phyloP scores from a whole-genome alignment of 2,888 invertebrate species.

The Strigamia maritima region DNA sequence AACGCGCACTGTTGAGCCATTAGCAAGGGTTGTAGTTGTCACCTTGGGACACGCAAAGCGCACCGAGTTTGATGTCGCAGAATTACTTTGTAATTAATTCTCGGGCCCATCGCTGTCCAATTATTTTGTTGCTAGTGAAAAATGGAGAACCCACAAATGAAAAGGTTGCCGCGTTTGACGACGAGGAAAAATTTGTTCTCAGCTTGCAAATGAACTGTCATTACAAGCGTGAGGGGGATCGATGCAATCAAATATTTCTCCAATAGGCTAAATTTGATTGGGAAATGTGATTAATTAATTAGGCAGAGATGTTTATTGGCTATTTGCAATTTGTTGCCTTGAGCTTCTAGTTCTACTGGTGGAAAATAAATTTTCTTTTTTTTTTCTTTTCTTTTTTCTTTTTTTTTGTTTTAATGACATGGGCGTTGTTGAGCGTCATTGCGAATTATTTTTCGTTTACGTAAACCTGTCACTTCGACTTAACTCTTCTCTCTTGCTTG shows the following conservation, averaged over 20 bases:
- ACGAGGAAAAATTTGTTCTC: not conserved
- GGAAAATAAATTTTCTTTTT: not conserved
- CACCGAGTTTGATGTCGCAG: constrained; percentile 30
- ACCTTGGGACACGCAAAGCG: constrained; percentile 33
- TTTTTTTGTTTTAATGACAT: not conserved
- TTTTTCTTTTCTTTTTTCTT: not conserved
- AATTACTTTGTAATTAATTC: constrained; percentile 37
- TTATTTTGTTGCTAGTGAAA: constrained; percentile 34
- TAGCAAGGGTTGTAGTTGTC: constrained; percentile 36
- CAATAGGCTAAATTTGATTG: not conserved
- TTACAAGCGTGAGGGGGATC: not conserved
- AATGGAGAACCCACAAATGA: constrained; percentile 33
- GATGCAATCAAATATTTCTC: constrained; percentile 24
- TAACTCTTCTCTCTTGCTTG: constrained; percentile 23
- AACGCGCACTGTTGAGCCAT: constrained; percentile 31
- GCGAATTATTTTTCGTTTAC: constrained; percentile 12
- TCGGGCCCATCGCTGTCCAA: constrained; percentile 35
- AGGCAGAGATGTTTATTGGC: not conserved
- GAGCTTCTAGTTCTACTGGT: not conserved
- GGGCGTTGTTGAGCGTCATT: constrained; percentile 20
- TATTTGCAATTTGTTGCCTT: not conserved
- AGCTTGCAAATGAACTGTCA: not conserved
- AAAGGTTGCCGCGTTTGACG: constrained; percentile 15
- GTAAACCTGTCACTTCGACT: constrained; percentile 25
- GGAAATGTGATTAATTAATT: constrained; percentile 17